Conservation (phyloP, 2,113 vertebrate species). For the Solenodon paradoxus region DNA sequence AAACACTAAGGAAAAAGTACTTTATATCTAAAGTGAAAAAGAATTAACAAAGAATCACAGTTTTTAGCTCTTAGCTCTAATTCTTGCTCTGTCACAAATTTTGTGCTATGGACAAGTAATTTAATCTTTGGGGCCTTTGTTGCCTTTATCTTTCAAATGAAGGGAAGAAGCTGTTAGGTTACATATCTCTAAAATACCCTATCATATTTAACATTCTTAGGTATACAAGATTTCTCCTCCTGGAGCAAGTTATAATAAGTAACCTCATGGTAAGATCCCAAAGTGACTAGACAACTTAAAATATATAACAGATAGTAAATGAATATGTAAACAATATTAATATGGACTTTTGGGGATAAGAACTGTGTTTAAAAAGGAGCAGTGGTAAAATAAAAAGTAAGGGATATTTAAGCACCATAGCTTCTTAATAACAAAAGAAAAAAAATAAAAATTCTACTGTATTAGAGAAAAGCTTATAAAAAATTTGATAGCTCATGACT, state of each 20-base stretch:
- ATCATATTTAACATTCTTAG: background rate
- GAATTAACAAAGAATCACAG: background rate
- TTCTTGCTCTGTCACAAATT: background rate
- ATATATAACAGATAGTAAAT: background rate
- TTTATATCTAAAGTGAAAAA: background rate
- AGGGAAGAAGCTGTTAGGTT: background rate
- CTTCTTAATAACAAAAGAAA: background rate
- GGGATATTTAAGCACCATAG: background rate
- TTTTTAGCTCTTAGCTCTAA: background rate
- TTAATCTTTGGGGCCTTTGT: background rate
- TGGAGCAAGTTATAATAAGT: background rate
- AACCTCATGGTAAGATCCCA: background rate
- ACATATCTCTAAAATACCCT: background rate
- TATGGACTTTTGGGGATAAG: background rate
- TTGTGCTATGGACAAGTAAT: background rate
- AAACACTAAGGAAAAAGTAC: background rate
- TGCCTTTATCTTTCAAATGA: background rate
- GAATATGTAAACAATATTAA: background rate
- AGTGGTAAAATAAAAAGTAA: background rate
- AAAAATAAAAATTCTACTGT: background rate
- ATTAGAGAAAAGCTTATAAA: conserved; percentile 40
- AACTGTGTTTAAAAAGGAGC: background rate
- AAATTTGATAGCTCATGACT: background rate
- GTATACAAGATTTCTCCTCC: background rate
- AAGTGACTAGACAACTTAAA: too few relatives aligned